Base-by-base conservation (phyloP, 2,797 vertebrate genomes). In the Melopsittacus undulatus region DNA sequence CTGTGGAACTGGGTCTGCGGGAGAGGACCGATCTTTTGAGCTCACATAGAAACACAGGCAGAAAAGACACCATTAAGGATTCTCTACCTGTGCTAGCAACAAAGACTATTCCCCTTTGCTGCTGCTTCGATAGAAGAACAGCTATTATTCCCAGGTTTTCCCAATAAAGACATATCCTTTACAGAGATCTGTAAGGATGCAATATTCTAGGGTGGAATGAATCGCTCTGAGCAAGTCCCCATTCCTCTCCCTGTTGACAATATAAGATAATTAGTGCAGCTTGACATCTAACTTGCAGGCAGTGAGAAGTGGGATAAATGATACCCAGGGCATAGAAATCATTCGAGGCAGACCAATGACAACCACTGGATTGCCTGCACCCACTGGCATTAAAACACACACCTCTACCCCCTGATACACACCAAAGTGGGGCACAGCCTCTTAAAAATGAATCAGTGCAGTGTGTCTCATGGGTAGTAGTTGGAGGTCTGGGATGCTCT, bases 341-440 rank as follows among this genome's bases (percentile, higher is more conserved):
- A 49, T 86, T 90, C 63, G 83, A 92, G 66, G 27, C 62, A 54
- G 7, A 15, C 20, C 61, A 40, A 13, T 4, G 19, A n/a, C 38
- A 79, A 4, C 34, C 67, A 13, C 14, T 46, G 61, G 36, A 62
- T 66, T 80, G 46, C 34, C 52, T 68, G 2, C 1, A 4, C 36
- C 2, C 4, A 20, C 46, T 67, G 7, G 56, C 0, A 0, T 38
- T 61, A 81, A 68, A 85, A 40, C 38, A 26, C 30, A 51, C 14
- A 5, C 17, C 18, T 46, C n/a, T n/a, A 23, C 52, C 61, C 64
- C n/a, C 13, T 32, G 34, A 2, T 38, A 34, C 45, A 70, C 22
- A 61, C 20, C 17, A 8, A 79, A 30, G 46, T 13, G 49, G 66
- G 86, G 24, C 30, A 43, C 24, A 74, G 57, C 20, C 34, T 36